Evolutionary conservation across 2,888 invertebrate species (phyloP).

Genomic region (Dasysyrphus tricinctus): DNA sequence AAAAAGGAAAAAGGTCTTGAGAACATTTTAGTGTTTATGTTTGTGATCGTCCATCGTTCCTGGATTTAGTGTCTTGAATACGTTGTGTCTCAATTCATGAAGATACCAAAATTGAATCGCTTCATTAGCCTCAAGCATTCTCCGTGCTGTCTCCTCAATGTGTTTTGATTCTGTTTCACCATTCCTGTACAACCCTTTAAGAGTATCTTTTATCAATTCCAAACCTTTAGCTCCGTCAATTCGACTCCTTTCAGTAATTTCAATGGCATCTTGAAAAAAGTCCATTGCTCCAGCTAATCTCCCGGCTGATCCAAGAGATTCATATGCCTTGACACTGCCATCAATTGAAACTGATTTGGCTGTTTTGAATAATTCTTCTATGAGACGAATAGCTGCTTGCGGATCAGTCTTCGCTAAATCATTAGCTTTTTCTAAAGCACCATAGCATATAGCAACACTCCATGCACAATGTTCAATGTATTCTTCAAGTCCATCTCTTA

Average conservation of each 20-base stretch:
- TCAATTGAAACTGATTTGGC: background rate
- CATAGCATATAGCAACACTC: background rate
- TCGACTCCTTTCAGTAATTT: slow-evolving; percentile 9
- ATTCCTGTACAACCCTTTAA: background rate
- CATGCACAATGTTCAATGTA: background rate
- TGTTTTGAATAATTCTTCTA: background rate
- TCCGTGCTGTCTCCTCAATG: background rate
- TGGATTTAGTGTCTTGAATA: too few species aligned
- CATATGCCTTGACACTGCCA: slow-evolving; percentile 6
- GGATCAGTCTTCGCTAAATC: background rate
- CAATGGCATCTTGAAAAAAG: background rate
- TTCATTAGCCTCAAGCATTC: background rate
- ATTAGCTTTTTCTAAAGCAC: background rate
- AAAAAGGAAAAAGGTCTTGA: too few species aligned
- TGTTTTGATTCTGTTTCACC: background rate
- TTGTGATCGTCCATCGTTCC: too few species aligned
- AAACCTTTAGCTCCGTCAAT: slow-evolving; percentile 4
- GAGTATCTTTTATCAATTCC: background rate
- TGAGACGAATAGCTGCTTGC: background rate
- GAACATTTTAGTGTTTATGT: too few species aligned
- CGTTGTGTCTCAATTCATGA: too few species aligned
- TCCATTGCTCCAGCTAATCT: background rate
- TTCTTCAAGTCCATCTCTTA: background rate
- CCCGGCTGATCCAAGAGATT: background rate
- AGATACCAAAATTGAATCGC: background rate